Evolutionary conservation across 2,888 invertebrate genomes (phyloP), one percentile per base, ranked within the genome.

Genomic region (Ichneumoninae sp.): DNA sequence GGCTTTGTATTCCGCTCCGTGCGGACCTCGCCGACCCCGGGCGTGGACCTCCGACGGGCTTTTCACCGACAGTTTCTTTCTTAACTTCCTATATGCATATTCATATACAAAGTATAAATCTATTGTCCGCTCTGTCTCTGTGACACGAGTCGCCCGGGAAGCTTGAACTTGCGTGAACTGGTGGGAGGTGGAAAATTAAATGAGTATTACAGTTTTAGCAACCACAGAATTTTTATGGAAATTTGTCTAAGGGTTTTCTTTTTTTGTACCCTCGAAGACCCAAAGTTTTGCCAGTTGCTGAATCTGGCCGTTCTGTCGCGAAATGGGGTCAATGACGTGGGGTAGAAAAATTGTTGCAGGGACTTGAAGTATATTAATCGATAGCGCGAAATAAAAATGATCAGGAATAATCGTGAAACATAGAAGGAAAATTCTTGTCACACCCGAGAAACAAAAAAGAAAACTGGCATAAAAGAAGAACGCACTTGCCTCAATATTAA

Each of bases 1-100:
- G 89, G 88, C 90, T 90, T 89, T 89, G 91, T 86, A 87, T 84
- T 86, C 83, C 73, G 81, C 83, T 83, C 33, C 85, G 85, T 86
- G 80, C 85, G 75, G 81, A 83, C 86, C 86, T 81, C 66, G 73
- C 30, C 80, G 87, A 84, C 88, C 88, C 74, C 81, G 65, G 77
- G 85, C 85, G 85, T 84, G 85, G 83, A 85, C 85, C 79, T 85
- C 83, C 84, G 86, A 83, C 30, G 71, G 65, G 69, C 73, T 86
- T 77, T 86, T 85, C 85, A 79, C 68, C 44, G 76, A 60, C 74
- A 47, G 75, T 71, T 86, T 81, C 77, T 68, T 80, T 84, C 44
- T 83, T 68, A 50, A 50, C 68, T 71, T 71, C 33, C 13, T 75
- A 16, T 63, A 63, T 63, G 78, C 74, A 85, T 79, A 79, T 85